Percentiles rank a stretch among this genome's conserved stretches.
These are phyloP conservation scores for Tokudaia muenninki DNA, from an alignment of 2,797 vertebrate genomes.

Conservation along the genomic window DNA sequence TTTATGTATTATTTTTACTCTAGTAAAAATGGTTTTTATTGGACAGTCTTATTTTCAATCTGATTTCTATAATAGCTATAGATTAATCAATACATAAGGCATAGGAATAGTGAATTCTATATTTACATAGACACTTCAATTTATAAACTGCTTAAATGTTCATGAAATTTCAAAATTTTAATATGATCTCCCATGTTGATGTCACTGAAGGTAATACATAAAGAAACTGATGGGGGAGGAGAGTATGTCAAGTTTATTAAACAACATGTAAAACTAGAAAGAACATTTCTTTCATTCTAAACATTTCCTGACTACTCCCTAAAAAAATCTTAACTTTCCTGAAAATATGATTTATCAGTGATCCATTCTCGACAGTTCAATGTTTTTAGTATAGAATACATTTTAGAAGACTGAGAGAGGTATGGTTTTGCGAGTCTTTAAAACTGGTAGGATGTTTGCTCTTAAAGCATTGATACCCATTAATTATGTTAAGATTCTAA, in stretches of 20 bases:
- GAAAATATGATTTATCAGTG: constrained; percentile 26
- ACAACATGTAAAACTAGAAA: background rate
- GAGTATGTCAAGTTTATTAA: background rate
- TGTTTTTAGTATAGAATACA: background rate
- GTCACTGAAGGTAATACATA: background rate
- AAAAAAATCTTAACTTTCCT: background rate
- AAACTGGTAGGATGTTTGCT: background rate
- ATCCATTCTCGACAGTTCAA: background rate
- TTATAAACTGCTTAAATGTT: background rate
- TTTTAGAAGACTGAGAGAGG: constrained; percentile 11
- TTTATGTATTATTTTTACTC: background rate
- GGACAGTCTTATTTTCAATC: background rate
- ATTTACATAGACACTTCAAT: background rate
- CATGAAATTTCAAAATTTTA: background rate
- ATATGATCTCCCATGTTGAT: background rate
- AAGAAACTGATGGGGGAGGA: background rate
- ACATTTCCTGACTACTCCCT: background rate
- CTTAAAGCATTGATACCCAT: background rate
- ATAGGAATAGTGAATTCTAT: background rate
- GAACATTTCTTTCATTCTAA: background rate
- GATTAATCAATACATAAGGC: background rate
- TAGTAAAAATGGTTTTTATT: background rate
- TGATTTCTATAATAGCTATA: background rate
- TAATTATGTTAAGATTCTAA: background rate
- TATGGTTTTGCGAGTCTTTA: background rate